Percentiles rank a stretch among this genome's conserved stretches.
phyloP scores from a whole-genome alignment of 2,113 vertebrate species.

The Clarias gariepinus region DNA sequence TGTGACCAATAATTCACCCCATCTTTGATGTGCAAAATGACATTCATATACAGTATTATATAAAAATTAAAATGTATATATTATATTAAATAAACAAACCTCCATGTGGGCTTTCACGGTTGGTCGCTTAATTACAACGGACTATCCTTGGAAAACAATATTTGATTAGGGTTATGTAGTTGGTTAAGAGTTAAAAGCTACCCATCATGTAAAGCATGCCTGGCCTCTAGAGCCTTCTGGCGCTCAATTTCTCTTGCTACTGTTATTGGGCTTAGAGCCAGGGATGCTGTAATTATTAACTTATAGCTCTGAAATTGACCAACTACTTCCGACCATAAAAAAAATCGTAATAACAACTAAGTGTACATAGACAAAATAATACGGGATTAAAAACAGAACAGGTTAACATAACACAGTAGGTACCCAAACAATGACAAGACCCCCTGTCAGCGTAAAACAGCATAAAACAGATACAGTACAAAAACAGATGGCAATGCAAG shows the following conservation, averaged over 20 bases:
- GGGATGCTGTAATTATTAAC: slow-evolving; percentile 40
- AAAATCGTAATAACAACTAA: too few species aligned
- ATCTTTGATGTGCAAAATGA: background rate
- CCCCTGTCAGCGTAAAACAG: too few species aligned
- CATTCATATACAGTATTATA: background rate
- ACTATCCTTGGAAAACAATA: background rate
- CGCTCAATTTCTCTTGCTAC: background rate
- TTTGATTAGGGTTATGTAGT: slow-evolving; percentile 15
- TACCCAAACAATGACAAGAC: too few species aligned
- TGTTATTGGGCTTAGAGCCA: slow-evolving; percentile 33
- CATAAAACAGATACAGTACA: background rate
- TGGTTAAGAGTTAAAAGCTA: background rate
- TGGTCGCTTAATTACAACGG: slow-evolving; percentile 22
- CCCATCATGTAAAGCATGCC: slow-evolving; percentile 9
- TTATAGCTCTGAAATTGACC: slow-evolving; percentile 39
- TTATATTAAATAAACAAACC: background rate
- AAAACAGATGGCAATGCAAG: background rate
- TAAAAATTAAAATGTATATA: too few species aligned
- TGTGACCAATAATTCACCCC: too few species aligned
- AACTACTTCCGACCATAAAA: too few species aligned
- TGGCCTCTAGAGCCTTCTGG: slow-evolving; percentile 22
- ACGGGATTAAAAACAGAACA: too few species aligned
- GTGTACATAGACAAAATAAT: too few species aligned
- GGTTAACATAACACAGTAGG: too few species aligned
- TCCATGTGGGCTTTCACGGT: slow-evolving; percentile 22